Base-by-base conservation (phyloP, 2,113 vertebrate species). In the Stegastes partitus region DNA sequence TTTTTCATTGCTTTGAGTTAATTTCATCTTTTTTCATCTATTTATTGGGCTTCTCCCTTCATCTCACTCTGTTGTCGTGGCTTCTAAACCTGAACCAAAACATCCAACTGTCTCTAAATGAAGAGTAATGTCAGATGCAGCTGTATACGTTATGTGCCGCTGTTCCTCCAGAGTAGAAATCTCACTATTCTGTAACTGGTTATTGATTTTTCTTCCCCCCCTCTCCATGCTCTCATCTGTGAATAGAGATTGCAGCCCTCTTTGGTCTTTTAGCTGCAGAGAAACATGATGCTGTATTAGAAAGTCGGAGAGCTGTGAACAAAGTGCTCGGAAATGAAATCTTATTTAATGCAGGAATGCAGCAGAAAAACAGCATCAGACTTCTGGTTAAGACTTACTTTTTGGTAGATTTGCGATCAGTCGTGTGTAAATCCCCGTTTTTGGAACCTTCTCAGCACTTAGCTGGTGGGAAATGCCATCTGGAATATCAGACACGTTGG, bases 81-180 rank as follows among this genome's bases (percentile, higher is more conserved):
- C 26, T 28, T 28, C 26, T 3, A 5, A 28, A 9, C 31, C 31
- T 8, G 31, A 7, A 34, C 47, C 31, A 37, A 66, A 66, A 23
- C 28, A 66, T 51, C 47, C 47, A 22, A 66, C 21, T 22, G 0
- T 68, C 34, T 34, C 22, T 47, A 47, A 47, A 16, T 14, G 3
- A 14, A 51, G 34, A 66, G 22, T n/a, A 68, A 39, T 68, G 6
- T 68, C 16, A 68, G 22, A 7, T 54, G 31, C 56, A 37, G 19
- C 28, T 58, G 18, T 42, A 34, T 12, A 54, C 0, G 37, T 22
- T 16, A 21, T n/a, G 4, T 14, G 18, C 14, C 26, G 12, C 37
- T 58, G 56, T 58, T 58, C 28, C 21, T 37, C 22, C 15, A 31
- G 26, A 57, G 18, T 37, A 61, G n/a, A 23, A 58, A 19, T 59